phyloP scores from a whole-genome alignment of 2,797 vertebrate genomes.

The Microctenopoma steveboyesi region DNA sequence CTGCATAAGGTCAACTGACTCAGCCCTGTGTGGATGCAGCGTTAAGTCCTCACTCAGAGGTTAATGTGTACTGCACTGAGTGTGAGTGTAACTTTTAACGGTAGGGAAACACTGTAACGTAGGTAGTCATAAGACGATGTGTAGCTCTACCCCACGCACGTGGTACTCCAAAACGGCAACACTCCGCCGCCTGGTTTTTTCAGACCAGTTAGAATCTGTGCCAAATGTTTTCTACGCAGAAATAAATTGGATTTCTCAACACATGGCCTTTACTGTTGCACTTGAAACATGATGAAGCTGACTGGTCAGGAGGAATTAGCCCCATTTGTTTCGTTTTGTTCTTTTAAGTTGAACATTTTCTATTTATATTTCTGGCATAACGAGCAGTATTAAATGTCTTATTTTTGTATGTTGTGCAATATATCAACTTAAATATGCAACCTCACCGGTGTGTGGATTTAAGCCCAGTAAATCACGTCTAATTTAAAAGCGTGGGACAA shows the following conservation, averaged over 20 bases:
- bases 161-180: slow-evolving; percentile 47
- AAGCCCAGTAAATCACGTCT: slow-evolving; percentile 72
- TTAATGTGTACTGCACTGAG: slow-evolving; percentile 42
- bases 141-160: slow-evolving; percentile 62
- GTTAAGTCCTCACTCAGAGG: slow-evolving; percentile 17
- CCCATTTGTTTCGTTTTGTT: slow-evolving; percentile 52
- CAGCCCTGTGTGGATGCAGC: slow-evolving; percentile 10
- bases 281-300: slow-evolving; percentile 82
- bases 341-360: slow-evolving; percentile 69
- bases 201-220: slow-evolving; percentile 62
- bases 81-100: slow-evolving; percentile 51
- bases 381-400: slow-evolving; percentile 90
- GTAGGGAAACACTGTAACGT: slow-evolving; percentile 68
- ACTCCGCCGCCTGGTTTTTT: slow-evolving; percentile 47
- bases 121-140: slow-evolving; percentile 69
- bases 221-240: slow-evolving; percentile 76
- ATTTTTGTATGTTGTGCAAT: slow-evolving; percentile 96
- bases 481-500: slow-evolving; percentile 66
- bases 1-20: slow-evolving; percentile 79
- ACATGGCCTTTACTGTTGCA: slow-evolving; percentile 87
- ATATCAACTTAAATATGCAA: slow-evolving; percentile 91
- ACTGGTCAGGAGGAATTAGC: slow-evolving; percentile 80
- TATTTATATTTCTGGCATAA: slow-evolving; percentile 85
- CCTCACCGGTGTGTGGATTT: slow-evolving; percentile 77
- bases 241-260: slow-evolving; percentile 58